A percentile compares a stretch with the other conserved stretches of the same genome.
These are phyloP conservation scores for Eolophus roseicapilla DNA, from an alignment of 2,113 vertebrate genomes.

Conservation along the genomic window DNA sequence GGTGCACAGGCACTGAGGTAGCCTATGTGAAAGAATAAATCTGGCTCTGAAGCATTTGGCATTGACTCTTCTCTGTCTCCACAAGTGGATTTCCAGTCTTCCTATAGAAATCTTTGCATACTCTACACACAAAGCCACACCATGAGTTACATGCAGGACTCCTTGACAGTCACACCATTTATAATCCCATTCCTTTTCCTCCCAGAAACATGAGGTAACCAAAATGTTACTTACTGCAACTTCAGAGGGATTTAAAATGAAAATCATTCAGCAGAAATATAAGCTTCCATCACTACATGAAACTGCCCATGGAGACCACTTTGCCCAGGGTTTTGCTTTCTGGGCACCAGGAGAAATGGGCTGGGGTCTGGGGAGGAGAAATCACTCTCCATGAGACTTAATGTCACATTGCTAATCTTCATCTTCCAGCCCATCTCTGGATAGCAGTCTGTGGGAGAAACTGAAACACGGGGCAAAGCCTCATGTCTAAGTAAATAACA, in stretches of 20 bases:
- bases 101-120: background rate
- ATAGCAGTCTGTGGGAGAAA: conserved; percentile 31
- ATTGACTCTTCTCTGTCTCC: background rate
- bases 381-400: background rate
- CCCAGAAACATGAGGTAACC: background rate
- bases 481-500: background rate
- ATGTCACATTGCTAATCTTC: background rate
- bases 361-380: background rate
- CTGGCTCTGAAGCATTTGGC: background rate
- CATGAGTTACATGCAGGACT: background rate
- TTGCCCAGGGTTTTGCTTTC: background rate
- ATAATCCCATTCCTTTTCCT: background rate
- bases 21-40: background rate
- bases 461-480: background rate
- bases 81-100: background rate
- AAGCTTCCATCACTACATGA: background rate
- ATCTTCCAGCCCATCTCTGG: background rate
- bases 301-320: background rate
- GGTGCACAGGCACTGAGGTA: accelerated
- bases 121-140: background rate
- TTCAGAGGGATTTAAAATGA: background rate
- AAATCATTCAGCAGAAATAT: background rate
- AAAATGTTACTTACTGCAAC: background rate
- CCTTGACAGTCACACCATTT: background rate
- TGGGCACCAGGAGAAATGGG: background rate